Evolutionary conservation across 2,113 vertebrate species (phyloP).

Genomic region (Mionectes macconnelli): DNA sequence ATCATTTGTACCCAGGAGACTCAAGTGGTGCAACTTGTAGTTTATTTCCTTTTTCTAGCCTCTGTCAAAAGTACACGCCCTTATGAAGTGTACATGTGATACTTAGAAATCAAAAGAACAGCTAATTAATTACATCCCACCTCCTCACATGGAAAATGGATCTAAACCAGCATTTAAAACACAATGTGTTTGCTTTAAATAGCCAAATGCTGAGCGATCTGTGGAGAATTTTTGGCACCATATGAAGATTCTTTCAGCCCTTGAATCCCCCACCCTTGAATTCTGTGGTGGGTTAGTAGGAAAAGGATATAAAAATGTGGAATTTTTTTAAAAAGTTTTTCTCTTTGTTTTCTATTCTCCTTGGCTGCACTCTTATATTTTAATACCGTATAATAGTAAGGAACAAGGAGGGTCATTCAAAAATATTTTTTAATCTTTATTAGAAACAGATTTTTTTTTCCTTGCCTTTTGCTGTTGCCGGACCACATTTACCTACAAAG

Average conservation of each 20-base stretch:
- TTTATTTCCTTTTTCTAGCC: constrained; percentile 41
- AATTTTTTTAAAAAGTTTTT: constrained; percentile 52
- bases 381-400: constrained; percentile 63
- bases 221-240: constrained; percentile 54
- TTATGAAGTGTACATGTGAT: constrained; percentile 25
- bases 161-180: constrained; percentile 40
- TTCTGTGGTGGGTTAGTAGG: constrained; percentile 64
- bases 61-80: constrained; percentile 43
- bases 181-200: constrained; percentile 64
- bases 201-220: constrained; percentile 40
- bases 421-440: constrained; percentile 72
- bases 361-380: constrained; percentile 62
- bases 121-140: constrained; percentile 65
- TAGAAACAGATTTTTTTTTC: constrained; percentile 48
- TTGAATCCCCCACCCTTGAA: constrained; percentile 57
- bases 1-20: constrained; percentile 42
- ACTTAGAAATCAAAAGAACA: constrained; percentile 58
- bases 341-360: constrained; percentile 68
- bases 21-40: neutral
- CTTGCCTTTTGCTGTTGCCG: neutral
- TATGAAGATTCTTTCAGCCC: constrained; percentile 52
- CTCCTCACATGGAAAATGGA: constrained; percentile 56
- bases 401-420: constrained; percentile 65
- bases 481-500: constrained; percentile 59
- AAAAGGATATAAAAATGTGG: constrained; percentile 65